Evolutionary conservation across 2,113 vertebrate genomes (phyloP), one percentile per base, ranked within the genome.

Genomic region (Halcyon senegalensis): DNA sequence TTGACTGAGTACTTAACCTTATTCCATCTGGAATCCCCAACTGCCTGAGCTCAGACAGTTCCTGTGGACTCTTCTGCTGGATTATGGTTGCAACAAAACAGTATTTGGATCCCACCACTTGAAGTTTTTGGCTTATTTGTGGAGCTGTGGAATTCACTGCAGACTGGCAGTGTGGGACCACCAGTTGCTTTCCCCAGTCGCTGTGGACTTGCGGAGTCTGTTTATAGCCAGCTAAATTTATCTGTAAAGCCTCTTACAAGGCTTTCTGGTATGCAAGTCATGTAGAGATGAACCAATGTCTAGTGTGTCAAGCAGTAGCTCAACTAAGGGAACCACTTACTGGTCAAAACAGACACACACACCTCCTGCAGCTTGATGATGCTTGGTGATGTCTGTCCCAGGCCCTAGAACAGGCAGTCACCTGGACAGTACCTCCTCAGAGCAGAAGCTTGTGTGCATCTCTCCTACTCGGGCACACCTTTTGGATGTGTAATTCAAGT

Each of bases 221-320:
- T 94, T 91, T 89, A 89, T 87, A 97, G 94, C 60, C 60, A 58
- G 60, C 93, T 96, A 91, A 93, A 96, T 94, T 95, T 95, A 84
- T 91, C 93, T 89, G 43, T 67, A 9, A 70, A 84, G 88, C 68
- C 64, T 93, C n/a, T 48, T 76, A 7, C 14, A 72, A 81, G 62
- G 21, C 83, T 78, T 63, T 67, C 43, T 94, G 90, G 80, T 84
- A 90, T 94, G 94, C 58, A 53, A 68, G 73, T 88, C 51, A 75
- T 78, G 77, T 87, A 66, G 62, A 91, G 77, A 92, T 76, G 83
- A 88, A 46, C 39, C 56, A 78, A 27, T 7, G 51, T 19, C 1
- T n/a, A 16, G 11, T 35, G 72, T 46, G 28, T 46, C 19, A 25
- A 73, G 27, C 56, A 51, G 24, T 11, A 70, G 37, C 31, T 35